Conservation (phyloP, 2,113 vertebrate genomes). For the Bujurquina vittata region DNA sequence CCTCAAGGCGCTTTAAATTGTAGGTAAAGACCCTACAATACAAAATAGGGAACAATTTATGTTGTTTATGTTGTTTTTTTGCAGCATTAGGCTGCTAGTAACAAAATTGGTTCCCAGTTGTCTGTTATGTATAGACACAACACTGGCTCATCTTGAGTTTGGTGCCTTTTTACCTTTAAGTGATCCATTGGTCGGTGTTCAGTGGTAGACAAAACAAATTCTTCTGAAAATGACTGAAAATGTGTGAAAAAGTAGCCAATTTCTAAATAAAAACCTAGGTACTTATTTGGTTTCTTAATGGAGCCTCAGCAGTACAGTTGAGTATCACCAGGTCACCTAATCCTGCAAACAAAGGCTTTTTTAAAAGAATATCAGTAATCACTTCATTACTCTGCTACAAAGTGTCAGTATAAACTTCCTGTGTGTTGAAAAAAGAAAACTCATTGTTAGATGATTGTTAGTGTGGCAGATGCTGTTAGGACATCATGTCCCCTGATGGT, state of each 20-base stretch:
- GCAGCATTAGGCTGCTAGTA: not conserved
- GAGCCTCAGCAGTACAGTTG: not conserved
- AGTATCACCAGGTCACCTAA: too few species aligned
- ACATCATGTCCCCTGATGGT: not conserved
- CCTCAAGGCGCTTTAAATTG: too few species aligned
- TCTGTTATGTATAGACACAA: not conserved
- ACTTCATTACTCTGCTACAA: not conserved
- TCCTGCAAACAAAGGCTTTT: too few species aligned
- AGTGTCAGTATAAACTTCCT: not conserved
- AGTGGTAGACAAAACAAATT: accelerated
- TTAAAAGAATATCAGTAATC: too few species aligned
- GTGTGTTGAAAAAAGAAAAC: not conserved
- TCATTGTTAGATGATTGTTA: accelerated
- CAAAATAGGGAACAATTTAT: too few species aligned
- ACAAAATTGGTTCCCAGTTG: not conserved
- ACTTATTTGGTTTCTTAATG: not conserved
- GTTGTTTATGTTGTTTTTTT: not conserved
- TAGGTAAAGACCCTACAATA: too few species aligned
- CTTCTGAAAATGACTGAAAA: not conserved
- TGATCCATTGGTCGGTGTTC: not conserved
- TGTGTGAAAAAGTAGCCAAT: too few species aligned
- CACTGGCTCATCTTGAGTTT: accelerated
- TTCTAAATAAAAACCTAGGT: too few species aligned
- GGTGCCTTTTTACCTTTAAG: not conserved
- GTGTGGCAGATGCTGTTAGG: not conserved